A percentile compares a stretch with the other conserved stretches of the same genome.
phyloP scores from a whole-genome alignment of 2,888 invertebrate genomes.

The Lathronympha strigana region DNA sequence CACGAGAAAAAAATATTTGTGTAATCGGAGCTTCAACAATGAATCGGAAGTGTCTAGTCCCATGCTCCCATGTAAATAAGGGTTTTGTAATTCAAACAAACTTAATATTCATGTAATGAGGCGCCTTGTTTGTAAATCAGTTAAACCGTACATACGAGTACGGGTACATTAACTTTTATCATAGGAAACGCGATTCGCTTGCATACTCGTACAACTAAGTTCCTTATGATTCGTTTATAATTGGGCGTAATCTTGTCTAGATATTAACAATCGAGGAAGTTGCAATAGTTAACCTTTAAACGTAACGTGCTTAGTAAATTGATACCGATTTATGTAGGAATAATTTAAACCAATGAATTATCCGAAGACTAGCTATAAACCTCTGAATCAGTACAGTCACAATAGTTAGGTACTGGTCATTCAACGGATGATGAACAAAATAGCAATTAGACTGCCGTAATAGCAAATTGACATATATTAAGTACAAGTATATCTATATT shows the following conservation, averaged over 20 bases:
- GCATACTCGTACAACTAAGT: conserved; percentile 3
- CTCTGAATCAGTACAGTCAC: too few species aligned
- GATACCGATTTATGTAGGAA: too few species aligned
- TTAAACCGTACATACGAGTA: conserved; percentile 19
- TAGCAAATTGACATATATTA: too few species aligned
- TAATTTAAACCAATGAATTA: too few species aligned
- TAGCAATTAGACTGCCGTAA: too few species aligned
- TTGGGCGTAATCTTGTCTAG: conserved; percentile 14
- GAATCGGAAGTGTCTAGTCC: conserved; percentile 45
- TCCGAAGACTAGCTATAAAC: too few species aligned
- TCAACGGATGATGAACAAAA: too few species aligned
- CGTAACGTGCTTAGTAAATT: conserved; percentile 1
- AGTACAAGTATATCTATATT: too few species aligned
- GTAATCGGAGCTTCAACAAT: conserved; percentile 36
- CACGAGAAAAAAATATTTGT: neutral
- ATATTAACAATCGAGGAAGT: conserved; percentile 22
- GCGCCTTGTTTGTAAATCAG: conserved; percentile 42
- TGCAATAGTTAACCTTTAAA: conserved; percentile 11
- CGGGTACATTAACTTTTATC: conserved; percentile 4
- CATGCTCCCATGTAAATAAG: conserved; percentile 45
- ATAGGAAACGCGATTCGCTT: conserved; percentile 25
- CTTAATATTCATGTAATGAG: conserved; percentile 62
- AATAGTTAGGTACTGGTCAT: too few species aligned
- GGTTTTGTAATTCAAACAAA: conserved; percentile 57
- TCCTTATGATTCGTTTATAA: conserved; percentile 24